These are phyloP conservation scores for Papilio xuthus DNA, from an alignment of 1,140 invertebrate genomes.

Conservation along the genomic window DNA sequence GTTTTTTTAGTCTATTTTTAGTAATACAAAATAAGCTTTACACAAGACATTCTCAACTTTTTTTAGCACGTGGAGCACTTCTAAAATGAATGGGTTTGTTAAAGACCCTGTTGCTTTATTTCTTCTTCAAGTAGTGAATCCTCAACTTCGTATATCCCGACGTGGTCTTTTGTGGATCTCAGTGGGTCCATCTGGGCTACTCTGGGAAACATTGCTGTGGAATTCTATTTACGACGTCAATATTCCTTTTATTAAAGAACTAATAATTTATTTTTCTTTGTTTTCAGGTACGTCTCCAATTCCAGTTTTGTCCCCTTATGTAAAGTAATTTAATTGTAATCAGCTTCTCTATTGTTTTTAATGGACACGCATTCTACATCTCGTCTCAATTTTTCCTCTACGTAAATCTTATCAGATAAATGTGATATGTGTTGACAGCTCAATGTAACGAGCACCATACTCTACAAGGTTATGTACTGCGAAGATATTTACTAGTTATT, in stretches of 20 bases:
- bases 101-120: not conserved
- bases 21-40: not conserved
- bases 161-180: not conserved
- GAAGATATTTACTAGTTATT: not conserved
- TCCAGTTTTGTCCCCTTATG: not conserved
- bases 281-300: slow-evolving; percentile 44
- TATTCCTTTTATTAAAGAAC: not conserved
- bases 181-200: not conserved
- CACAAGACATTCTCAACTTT: not conserved
- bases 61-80: not conserved
- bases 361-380: not conserved
- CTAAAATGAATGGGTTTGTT: not conserved
- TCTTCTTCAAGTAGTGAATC: not conserved
- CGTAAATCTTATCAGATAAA: slow-evolving; percentile 35
- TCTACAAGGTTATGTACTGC: slow-evolving; percentile 15
- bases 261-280: slow-evolving; percentile 16
- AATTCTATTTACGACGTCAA: not conserved
- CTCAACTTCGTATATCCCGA: too few relatives aligned
- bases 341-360: slow-evolving; percentile 2
- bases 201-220: too few relatives aligned
- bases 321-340: slow-evolving; percentile 13
- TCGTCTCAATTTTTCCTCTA: slow-evolving; percentile 31
- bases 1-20: not conserved
- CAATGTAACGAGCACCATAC: slow-evolving; percentile 33
- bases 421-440: slow-evolving; percentile 31